Evolutionary conservation across 2,113 vertebrate species (phyloP), one percentile per base, ranked within the genome.

Genomic region (Amphiprion ocellaris): DNA sequence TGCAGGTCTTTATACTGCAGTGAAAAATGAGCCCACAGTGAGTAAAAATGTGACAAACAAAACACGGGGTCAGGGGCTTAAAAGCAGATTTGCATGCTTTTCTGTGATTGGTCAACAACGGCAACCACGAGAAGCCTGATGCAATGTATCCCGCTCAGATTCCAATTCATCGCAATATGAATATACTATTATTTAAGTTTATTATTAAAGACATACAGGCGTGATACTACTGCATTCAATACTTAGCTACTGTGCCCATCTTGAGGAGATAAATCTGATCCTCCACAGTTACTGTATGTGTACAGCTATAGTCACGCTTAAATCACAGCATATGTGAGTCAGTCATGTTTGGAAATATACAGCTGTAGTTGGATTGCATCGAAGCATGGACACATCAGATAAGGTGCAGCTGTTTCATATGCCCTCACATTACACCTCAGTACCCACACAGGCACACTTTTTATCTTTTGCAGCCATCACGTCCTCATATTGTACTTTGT

Each of bases 401-500:
- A 79, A 74, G 62, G 24, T 17, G 39, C 71, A 83, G 56, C 69
- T 82, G 87, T 69, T 79, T 86, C 62, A 84, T 75, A 66, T 62
- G 64, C 55, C 62, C 74, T 75, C 59, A 64, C 81, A 87, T 82
- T 83, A 89, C 83, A 89, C 85, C 84, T 77, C 79, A 62, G 77
- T 69, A 64, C 76, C 61, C 65, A 62, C 69, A 81, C 30, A 71
- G 47, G 80, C 81, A 73, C 16, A 11, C 11, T 24, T 41, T 69
- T 83, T 85, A 87, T 91, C 78, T 54, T 53, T 37, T 37, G 73
- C 14, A 46, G 64, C 77, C 81, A 89, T 82, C 82, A 26, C 7
- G 14, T 79, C 49, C 62, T 88, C 84, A 68, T 83, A 69, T 77
- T 65, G 11, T 44, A 16, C 54, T 68, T 83, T 82, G 53, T 81